Evolutionary conservation across 2,113 vertebrate genomes (phyloP), one percentile per base, ranked within the genome.

Genomic region (Odobenus rosmarus): DNA sequence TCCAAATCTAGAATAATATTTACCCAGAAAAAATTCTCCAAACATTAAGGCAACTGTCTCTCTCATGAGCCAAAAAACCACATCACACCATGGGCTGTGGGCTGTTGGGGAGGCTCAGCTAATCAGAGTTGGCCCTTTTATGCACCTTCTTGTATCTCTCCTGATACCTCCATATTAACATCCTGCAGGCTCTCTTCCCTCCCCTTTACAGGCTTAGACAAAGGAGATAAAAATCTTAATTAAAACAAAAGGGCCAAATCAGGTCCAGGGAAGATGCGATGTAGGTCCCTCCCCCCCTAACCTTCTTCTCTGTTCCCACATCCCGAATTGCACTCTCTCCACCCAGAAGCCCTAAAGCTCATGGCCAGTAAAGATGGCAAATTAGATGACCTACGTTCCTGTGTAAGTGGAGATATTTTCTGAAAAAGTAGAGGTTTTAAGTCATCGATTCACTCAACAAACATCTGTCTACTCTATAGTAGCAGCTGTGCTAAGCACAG

Each of bases 1-100:
- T 96, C 39, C 55, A 15, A 2, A 90, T 98, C 79, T 86, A 61
- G 51, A 97, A 53, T 95, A 80, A 74, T 93, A 92, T 91, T 97
- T 53, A 86, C 23, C 46, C 96, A 97, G 46, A 86, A 46, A 97
- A 62, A 98, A 93, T 86, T 88, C 49, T 98, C 76, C 61, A 82
- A 97, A 53, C 26, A 94, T 87, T 96, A 95, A 93, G 2, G 0
- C 74, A 76, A 93, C 77, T n/a, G 13, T 59, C 69, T 90, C 83
- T 81, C 51, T 95, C 15, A 0, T 84, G 46, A 96, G 42, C 46
- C 28, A 55, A 80, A 79, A 85, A 46, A 92, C 9, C 4, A 53
- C 36, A 83, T 51, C 71, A 94, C 76, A 59, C 49, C 61, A 55
- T 15, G 46, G 85, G 15, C 53, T 76, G 28, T 39, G 28, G 33